Percentiles rank a stretch among this genome's conserved stretches.
Evolutionary conservation across 2,113 vertebrate species (phyloP).

Genomic region (Ginglymostoma cirratum): DNA sequence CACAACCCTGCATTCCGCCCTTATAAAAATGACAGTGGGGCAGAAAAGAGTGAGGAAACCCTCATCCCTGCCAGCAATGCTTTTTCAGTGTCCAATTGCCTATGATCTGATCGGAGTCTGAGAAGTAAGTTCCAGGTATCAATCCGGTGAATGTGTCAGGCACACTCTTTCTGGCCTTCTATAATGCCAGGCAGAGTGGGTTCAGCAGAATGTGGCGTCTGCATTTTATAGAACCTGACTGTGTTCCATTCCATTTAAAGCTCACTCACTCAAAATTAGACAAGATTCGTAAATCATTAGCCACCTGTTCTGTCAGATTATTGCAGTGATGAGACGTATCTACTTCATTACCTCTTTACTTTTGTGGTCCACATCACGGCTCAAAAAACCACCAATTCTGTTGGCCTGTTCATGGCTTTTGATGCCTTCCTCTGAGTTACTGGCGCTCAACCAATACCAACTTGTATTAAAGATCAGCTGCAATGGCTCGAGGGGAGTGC

Average conservation of each 20-base stretch:
- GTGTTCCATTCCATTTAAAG: not conserved
- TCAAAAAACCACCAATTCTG: not conserved
- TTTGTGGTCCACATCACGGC: not conserved
- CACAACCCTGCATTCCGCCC: too few species aligned
- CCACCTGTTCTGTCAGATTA: not conserved
- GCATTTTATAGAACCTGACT: not conserved
- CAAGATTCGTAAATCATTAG: not conserved
- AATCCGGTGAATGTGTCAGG: not conserved
- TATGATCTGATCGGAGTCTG: too few species aligned
- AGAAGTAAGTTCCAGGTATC: not conserved
- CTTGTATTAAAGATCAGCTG: not conserved
- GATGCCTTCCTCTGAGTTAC: not conserved
- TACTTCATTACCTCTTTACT: not conserved
- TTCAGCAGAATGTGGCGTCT: not conserved
- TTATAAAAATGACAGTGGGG: too few species aligned
- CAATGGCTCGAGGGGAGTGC: not conserved
- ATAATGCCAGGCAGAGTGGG: not conserved
- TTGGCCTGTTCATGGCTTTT: not conserved
- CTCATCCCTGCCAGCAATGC: too few species aligned
- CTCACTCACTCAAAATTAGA: not conserved
- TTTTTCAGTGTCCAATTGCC: too few species aligned
- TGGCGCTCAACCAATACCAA: not conserved
- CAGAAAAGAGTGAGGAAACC: too few species aligned
- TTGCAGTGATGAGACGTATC: not conserved
- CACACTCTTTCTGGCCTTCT: not conserved